A percentile compares a stretch with the other conserved stretches of the same genome.
Conservation (phyloP, 1,140 invertebrate genomes). For the Zeugodacus cucurbitae region DNA sequence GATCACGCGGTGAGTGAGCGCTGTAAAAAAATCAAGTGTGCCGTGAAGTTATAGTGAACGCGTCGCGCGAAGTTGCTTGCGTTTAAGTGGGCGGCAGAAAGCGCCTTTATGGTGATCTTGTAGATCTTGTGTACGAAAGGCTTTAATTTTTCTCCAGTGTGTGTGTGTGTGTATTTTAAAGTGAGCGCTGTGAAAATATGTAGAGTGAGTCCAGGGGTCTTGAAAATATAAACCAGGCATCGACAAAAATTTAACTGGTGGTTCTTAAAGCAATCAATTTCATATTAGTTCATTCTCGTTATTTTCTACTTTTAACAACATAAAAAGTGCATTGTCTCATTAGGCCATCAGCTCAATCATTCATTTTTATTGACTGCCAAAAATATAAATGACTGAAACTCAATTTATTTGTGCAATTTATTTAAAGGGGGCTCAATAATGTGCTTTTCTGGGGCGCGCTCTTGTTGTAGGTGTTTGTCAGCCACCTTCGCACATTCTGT, state of each 20-base stretch:
- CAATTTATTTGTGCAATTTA: not conserved
- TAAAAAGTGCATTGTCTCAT: not conserved
- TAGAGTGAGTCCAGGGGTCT: not conserved
- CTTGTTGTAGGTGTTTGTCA: not conserved
- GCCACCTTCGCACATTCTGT: slow-evolving; percentile 3
- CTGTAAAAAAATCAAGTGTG: not conserved
- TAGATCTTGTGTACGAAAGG: not conserved
- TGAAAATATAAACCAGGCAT: no score
- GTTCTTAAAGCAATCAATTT: no score
- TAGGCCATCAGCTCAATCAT: not conserved
- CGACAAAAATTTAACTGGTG: no score
- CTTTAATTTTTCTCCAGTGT: not conserved
- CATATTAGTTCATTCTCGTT: not conserved
- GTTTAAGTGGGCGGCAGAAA: slow-evolving; percentile 14
- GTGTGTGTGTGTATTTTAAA: not conserved
- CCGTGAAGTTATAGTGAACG: not conserved
- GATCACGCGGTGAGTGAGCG: not conserved
- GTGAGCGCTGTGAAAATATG: not conserved
- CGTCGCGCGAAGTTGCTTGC: not conserved
- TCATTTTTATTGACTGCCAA: not conserved
- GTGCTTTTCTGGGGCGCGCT: not conserved
- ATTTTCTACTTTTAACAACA: no score
- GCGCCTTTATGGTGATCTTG: not conserved
- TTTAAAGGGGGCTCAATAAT: not conserved
- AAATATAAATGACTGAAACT: not conserved